phyloP scores from a whole-genome alignment of 2,113 vertebrate genomes.

The Lanius ludovicianus region DNA sequence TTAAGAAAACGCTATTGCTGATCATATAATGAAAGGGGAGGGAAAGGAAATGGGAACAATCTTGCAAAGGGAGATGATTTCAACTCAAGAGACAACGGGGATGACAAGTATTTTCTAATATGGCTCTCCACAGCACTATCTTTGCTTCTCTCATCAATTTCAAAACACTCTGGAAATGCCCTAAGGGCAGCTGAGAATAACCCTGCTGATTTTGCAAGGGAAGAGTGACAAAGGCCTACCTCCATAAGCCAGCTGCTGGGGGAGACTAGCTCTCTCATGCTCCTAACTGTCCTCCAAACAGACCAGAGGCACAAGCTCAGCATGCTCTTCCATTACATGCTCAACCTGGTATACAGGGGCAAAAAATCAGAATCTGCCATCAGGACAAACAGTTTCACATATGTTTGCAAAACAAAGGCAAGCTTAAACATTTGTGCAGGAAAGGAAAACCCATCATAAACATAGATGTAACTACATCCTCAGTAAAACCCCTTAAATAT shows the following conservation, averaged over 20 bases:
- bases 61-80: neutral
- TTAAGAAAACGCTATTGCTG: neutral
- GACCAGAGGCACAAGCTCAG: neutral
- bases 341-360: neutral
- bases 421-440: neutral
- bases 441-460: neutral
- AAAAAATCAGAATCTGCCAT: neutral
- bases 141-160: neutral
- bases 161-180: neutral
- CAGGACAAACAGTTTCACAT: neutral
- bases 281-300: neutral
- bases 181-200: neutral
- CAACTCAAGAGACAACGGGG: neutral
- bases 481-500: neutral
- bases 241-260: neutral
- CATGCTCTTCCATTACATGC: accelerated
- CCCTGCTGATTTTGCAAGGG: neutral
- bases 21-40: neutral
- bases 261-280: neutral
- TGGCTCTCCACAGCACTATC: neutral
- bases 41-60: neutral
- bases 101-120: neutral
- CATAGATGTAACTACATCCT: neutral
- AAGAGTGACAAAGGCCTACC: neutral
- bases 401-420: neutral